Conservation (phyloP, 2,888 invertebrate genomes). For the Atrina japonica region DNA sequence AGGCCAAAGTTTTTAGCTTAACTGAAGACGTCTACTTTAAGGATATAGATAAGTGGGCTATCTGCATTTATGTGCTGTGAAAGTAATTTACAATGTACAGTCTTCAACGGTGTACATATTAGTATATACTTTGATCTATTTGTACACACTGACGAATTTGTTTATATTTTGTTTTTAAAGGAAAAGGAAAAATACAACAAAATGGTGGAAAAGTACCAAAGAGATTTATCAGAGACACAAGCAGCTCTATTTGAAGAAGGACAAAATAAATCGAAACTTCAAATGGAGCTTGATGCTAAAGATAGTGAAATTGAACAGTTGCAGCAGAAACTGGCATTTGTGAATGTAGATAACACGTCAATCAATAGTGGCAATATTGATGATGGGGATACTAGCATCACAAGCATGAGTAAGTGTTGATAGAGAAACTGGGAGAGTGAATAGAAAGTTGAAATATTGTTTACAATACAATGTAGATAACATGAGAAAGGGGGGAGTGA, state of each 20-base stretch:
- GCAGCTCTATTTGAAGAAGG: constrained; percentile 87
- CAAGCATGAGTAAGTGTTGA: constrained; percentile 36
- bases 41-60: too few relatives aligned
- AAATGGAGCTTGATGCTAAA: constrained; percentile 98
- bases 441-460: too few relatives aligned
- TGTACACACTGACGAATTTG: too few relatives aligned
- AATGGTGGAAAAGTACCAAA: constrained; percentile 90
- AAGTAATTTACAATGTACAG: too few relatives aligned
- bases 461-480: too few relatives aligned
- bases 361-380: constrained; percentile 88
- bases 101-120: too few relatives aligned
- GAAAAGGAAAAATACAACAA: constrained; percentile 97
- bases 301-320: constrained; percentile 97
- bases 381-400: constrained; percentile 53
- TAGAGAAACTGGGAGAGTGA: neutral
- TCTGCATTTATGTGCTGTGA: too few relatives aligned
- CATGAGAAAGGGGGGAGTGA: too few relatives aligned
- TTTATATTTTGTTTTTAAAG: constrained; percentile 75
- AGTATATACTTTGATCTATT: too few relatives aligned
- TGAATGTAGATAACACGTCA: constrained; percentile 93
- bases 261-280: constrained; percentile 86
- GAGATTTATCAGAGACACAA: constrained; percentile 92
- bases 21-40: too few relatives aligned
- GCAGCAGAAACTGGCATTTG: constrained; percentile 88
- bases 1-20: too few relatives aligned